phyloP scores from a whole-genome alignment of 1,140 invertebrate species.

The Rhopalosiphum padi region DNA sequence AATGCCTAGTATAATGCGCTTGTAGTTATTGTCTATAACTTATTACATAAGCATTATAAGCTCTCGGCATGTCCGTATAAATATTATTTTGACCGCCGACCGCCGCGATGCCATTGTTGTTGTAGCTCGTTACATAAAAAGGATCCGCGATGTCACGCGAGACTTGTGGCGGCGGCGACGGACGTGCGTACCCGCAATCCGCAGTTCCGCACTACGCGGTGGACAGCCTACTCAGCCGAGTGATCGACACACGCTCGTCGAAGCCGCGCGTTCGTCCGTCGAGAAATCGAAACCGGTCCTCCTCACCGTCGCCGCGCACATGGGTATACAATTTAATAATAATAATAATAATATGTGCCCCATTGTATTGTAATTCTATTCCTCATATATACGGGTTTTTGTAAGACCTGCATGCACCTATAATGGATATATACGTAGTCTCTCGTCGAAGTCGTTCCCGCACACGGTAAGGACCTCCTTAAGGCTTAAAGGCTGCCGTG shows the following conservation, averaged over 20 bases:
- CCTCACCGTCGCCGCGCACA: background rate
- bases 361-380: slow-evolving; percentile 56
- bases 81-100: background rate
- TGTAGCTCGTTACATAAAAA: slow-evolving; percentile 41
- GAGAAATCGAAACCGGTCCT: slow-evolving; percentile 24
- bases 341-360: background rate
- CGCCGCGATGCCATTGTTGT: slow-evolving; percentile 1
- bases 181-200: background rate
- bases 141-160: background rate
- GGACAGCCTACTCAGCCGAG: background rate
- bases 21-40: background rate
- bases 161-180: background rate
- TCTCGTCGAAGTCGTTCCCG: background rate
- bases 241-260: slow-evolving; percentile 51
- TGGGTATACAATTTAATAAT: slow-evolving; percentile 8
- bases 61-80: background rate
- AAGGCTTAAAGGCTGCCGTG: background rate
- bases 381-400: slow-evolving; percentile 1
- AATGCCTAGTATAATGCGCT: background rate
- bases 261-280: background rate
- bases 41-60: background rate
- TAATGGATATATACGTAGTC: slow-evolving; percentile 5
- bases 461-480: slow-evolving; percentile 12
- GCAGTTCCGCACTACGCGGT: background rate
- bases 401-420: background rate